A percentile compares a stretch with the other conserved stretches of the same genome.
Conservation (phyloP, 2,113 vertebrate species). For the Daboia siamensis region DNA sequence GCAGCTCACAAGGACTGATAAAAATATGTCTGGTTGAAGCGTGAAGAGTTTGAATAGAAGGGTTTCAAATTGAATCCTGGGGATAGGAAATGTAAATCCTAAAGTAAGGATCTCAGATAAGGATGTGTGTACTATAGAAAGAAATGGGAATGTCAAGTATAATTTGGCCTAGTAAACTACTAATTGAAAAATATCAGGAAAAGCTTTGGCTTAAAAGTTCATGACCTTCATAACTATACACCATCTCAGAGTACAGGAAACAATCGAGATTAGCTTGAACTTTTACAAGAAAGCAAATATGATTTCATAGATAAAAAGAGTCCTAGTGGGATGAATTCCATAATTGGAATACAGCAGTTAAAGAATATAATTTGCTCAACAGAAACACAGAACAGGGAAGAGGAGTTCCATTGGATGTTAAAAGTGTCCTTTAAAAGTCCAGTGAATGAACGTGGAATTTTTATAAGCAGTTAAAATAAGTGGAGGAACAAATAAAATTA, state of each 20-base stretch:
- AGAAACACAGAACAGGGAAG: background rate
- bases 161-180: background rate
- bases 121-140: background rate
- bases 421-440: background rate
- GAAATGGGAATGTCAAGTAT: background rate
- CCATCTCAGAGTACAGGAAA: background rate
- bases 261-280: background rate
- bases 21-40: background rate
- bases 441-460: background rate
- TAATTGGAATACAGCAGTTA: background rate
- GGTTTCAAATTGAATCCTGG: background rate
- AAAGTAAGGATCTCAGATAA: background rate
- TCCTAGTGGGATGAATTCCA: background rate
- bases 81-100: background rate
- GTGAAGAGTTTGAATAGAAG: background rate
- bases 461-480: background rate
- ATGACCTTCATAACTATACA: background rate
- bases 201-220: background rate
- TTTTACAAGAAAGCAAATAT: background rate
- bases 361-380: background rate
- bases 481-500: background rate
- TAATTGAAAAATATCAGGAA: background rate
- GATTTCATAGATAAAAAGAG: background rate
- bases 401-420: background rate
- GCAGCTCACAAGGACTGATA: background rate